A percentile compares a stretch with the other conserved stretches of the same genome.
Evolutionary conservation across 2,113 vertebrate species (phyloP).

Genomic region (Cyphomyrus plagiostoma): DNA sequence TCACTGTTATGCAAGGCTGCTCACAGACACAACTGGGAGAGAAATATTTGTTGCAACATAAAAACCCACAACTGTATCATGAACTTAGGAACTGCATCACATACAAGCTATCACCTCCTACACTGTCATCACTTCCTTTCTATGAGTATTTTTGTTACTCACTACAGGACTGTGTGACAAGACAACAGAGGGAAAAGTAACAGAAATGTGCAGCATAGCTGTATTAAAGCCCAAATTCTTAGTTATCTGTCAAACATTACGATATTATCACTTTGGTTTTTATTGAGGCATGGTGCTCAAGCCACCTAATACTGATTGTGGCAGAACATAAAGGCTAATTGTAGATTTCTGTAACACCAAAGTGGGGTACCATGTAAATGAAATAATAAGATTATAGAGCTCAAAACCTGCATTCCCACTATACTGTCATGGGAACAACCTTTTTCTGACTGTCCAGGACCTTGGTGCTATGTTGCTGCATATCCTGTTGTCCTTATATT

Average conservation of each 20-base stretch:
- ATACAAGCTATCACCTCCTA: background rate
- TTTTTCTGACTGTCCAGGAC: background rate
- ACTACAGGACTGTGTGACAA: background rate
- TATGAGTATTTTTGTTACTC: background rate
- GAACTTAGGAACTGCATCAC: background rate
- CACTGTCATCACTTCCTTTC: background rate
- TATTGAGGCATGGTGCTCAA: background rate
- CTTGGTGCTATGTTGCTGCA: background rate
- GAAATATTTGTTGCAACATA: slow-evolving; percentile 4
- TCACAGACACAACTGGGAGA: background rate
- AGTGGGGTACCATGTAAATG: background rate
- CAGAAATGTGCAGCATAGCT: background rate
- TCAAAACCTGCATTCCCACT: background rate
- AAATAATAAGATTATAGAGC: background rate
- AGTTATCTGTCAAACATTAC: background rate
- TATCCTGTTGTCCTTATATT: background rate
- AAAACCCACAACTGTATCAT: background rate
- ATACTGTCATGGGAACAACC: background rate
- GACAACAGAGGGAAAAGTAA: background rate
- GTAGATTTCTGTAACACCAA: background rate
- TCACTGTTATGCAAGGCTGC: background rate
- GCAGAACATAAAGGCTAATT: background rate
- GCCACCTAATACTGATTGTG: background rate
- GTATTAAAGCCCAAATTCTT: background rate
- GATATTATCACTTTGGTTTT: background rate